Evolutionary conservation across 1,140 invertebrate species (phyloP), one percentile per base, ranked within the genome.

Genomic region (Drosophila ambigua): DNA sequence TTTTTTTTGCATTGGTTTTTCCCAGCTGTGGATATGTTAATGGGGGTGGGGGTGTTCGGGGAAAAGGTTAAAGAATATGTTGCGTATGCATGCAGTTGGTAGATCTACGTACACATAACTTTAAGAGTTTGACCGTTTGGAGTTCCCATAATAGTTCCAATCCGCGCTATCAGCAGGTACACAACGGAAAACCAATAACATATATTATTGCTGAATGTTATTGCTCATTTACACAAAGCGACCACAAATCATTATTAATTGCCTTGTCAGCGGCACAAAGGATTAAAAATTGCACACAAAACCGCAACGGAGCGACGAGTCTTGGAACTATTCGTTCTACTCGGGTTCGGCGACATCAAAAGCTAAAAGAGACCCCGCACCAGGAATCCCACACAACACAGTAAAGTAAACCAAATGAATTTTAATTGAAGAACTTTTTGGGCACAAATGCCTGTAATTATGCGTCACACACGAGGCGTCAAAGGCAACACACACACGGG

Each of bases 201-300:
- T 39, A 13, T 39, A 39, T 39, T 13, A 13, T 13, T 62, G 13
- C 41, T 24, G 23, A 39, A 55, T 28, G n/a, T 41, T 24, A 26
- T 43, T 53, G 39, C 11, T 39, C 13, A 51, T 41, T 57, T 59
- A 45, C 64, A 53, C 63, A 77, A 76, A 63, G 58, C 26, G 49
- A 76, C 72, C 74, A 69, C 74, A 77, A 76, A 63, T 31, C 59
- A 63, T 63, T 20, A 55, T 72, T 64, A 57, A 83, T 74, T 76
- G 62, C 48, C 58, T 76, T 79, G 83, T 87, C 83, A 87, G 41
- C 49, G 57, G 75, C 83, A 87, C 63, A 68, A 79, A 76, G 55
- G 58, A 31, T 61, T 77, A 52, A 72, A 61, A 72, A 61, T 60
- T 4, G 7, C 26, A 63, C 28, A 6, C 11, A 1, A 69, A 81